phyloP scores from a whole-genome alignment of 2,113 vertebrate genomes.

The Phodopus roborovskii region DNA sequence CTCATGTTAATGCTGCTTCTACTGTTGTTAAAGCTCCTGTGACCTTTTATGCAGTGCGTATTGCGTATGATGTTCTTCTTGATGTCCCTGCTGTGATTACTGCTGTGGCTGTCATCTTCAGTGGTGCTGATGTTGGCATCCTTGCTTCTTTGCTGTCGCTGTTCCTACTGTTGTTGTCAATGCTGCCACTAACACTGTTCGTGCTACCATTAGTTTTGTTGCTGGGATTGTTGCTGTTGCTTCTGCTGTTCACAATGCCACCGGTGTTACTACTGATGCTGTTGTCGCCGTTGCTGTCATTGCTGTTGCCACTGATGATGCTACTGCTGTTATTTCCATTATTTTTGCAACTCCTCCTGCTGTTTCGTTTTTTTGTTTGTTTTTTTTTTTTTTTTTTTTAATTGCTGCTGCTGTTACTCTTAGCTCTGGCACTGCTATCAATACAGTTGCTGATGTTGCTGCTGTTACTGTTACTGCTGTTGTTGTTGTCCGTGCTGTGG shows the following conservation, averaged over 20 bases:
- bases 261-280: rapidly evolving
- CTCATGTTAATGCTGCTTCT: rapidly evolving
- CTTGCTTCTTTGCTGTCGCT: rapidly evolving
- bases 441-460: not conserved
- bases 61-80: too few species aligned
- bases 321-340: rapidly evolving
- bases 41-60: too few species aligned
- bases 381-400: too few species aligned
- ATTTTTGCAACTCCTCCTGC: rapidly evolving
- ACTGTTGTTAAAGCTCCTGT: rapidly evolving
- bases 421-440: rapidly evolving
- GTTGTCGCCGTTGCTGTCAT: too few species aligned
- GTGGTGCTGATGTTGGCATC: too few species aligned
- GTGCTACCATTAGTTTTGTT: rapidly evolving
- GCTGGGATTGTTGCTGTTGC: rapidly evolving
- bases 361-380: too few species aligned
- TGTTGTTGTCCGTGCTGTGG: too few species aligned
- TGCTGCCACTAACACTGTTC: rapidly evolving
- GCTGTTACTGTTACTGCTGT: rapidly evolving
- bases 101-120: too few species aligned
- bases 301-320: rapidly evolving
- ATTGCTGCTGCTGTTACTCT: rapidly evolving
- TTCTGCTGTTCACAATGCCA: rapidly evolving
- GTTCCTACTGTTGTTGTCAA: rapidly evolving
- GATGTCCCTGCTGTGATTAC: too few species aligned